Evolutionary conservation across 2,113 vertebrate genomes (phyloP).

Genomic region (Thomomys bottae): DNA sequence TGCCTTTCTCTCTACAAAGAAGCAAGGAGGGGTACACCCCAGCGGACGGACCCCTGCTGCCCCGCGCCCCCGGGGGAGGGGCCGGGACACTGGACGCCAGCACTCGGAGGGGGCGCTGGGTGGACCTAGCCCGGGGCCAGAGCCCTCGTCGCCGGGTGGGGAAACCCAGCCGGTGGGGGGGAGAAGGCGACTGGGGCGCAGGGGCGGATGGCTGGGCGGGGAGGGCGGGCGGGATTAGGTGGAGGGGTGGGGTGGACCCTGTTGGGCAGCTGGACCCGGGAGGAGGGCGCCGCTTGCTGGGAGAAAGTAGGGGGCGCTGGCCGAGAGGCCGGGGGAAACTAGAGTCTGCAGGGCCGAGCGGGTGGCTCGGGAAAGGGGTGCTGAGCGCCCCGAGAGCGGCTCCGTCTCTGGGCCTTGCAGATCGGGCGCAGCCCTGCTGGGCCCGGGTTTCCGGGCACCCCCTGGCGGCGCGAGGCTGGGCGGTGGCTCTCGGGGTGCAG

Average conservation of each 20-base stretch:
- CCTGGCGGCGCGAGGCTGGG: not conserved
- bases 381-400: not conserved
- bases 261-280: not conserved
- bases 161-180: not conserved
- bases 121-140: not conserved
- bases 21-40: not conserved
- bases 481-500: not conserved
- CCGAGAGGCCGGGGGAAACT: too few relatives aligned
- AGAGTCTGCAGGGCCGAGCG: too few relatives aligned
- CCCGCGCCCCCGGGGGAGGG: rapidly evolving
- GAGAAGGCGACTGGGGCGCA: not conserved
- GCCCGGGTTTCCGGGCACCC: not conserved
- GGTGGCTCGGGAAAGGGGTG: not conserved
- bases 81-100: rapidly evolving
- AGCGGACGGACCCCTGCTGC: not conserved
- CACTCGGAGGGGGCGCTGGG: not conserved
- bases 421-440: not conserved
- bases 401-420: not conserved
- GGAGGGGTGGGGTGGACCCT: not conserved
- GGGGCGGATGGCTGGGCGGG: not conserved
- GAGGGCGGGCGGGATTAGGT: rapidly evolving
- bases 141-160: not conserved
- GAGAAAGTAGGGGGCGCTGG: not conserved
- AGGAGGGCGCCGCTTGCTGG: not conserved
- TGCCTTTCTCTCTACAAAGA: not conserved